A percentile compares a stretch with the other conserved stretches of the same genome.
These are phyloP conservation scores for Poeciliopsis presidionis DNA, from an alignment of 2,797 vertebrate species.

Conservation along the genomic window DNA sequence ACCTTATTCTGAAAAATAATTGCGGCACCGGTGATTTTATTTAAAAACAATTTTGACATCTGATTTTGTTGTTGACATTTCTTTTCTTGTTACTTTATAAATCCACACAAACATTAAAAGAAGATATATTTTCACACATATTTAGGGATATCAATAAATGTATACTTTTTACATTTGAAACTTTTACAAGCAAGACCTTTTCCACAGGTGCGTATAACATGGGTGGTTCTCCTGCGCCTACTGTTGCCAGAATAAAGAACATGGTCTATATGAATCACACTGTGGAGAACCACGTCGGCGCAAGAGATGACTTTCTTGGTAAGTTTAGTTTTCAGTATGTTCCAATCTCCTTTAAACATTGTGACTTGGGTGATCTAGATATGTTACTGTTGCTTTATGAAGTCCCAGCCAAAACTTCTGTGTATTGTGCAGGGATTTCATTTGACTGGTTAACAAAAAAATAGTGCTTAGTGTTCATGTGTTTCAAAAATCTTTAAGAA, in stretches of 20 bases:
- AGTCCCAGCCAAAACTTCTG: not conserved
- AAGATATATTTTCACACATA: not conserved
- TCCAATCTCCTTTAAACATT: conserved; percentile 2
- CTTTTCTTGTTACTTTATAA: not conserved
- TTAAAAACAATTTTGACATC: no score
- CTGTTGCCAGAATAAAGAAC: conserved; percentile 60
- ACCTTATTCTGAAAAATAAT: no score
- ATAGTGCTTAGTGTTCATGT: not conserved
- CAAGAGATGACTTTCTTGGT: conserved; percentile 64
- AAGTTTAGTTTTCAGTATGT: conserved; percentile 9
- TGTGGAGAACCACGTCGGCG: rapidly evolving
- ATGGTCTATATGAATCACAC: conserved; percentile 53
- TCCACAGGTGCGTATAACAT: conserved; percentile 70
- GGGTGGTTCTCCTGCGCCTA: conserved; percentile 50
- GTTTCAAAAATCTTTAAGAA: not conserved
- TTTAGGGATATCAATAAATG: not conserved
- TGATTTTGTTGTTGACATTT: no score
- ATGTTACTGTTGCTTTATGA: not conserved
- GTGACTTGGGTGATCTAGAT: not conserved
- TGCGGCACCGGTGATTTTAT: no score
- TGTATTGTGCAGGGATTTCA: not conserved
- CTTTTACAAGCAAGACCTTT: not conserved
- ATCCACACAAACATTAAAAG: not conserved
- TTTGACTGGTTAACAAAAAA: not conserved
- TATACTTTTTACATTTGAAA: not conserved